Base-by-base conservation (phyloP, 1,140 invertebrate species). In the Trichogramma pretiosum region DNA sequence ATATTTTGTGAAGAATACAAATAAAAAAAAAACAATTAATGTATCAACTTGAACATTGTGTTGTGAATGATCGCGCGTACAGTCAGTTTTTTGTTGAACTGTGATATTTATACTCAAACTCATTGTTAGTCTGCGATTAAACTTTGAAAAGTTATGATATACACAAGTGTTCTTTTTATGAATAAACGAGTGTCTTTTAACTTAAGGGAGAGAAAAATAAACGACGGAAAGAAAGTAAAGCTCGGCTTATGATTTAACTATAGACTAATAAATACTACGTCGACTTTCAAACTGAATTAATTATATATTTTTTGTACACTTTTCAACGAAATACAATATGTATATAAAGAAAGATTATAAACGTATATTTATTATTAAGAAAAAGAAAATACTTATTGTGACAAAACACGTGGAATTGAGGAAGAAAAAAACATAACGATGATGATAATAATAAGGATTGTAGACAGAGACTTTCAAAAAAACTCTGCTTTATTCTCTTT, bases 1-100 rank as follows among this genome's bases (percentile, higher is more conserved):
- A n/a, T n/a, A n/a, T n/a, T n/a, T n/a, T n/a, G n/a, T n/a, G n/a
- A n/a, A n/a, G n/a, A 34, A 9, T 34, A 34, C 22, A 37, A 38
- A 46, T 22, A 39, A 40, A 33, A 43, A 28, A 18, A 34, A n/a
- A n/a, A n/a, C n/a, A n/a, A n/a, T n/a, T n/a, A n/a, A n/a, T n/a
- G n/a, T n/a, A n/a, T n/a, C n/a, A n/a, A n/a, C n/a, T n/a, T n/a
- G n/a, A n/a, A n/a, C n/a, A n/a, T n/a, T n/a, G n/a, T 50, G 36
- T 40, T 46, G 40, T 45, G 21, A 45, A 51, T 21, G 19, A 37
- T 46, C n/a, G n/a, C n/a, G 45, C 43, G 52, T 60, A 59, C 55
- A 51, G 55, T 56, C 61, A 64, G 60, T 65, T 63, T 65, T 64
- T 53, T n/a, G n/a, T n/a, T 58, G 59, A 66, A 67, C 64, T 67